These are phyloP conservation scores for Pogonus chalceus DNA, from an alignment of 1,140 invertebrate species.

Conservation along the genomic window DNA sequence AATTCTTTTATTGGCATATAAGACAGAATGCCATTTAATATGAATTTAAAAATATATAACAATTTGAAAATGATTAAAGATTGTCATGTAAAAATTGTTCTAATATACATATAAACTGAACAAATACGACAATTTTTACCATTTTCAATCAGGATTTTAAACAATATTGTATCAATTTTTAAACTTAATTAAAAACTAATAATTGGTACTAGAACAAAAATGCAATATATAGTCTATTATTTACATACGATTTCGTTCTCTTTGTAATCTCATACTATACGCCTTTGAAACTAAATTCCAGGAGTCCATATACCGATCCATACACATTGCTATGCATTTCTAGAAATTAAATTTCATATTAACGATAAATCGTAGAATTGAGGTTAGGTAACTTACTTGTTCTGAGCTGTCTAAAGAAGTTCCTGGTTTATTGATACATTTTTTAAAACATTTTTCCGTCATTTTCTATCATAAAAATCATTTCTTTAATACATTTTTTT, in stretches of 20 bases:
- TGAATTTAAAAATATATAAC: background rate
- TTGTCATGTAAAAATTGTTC: background rate
- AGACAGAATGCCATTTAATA: background rate
- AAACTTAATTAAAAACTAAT: slow-evolving; percentile 11
- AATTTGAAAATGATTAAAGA: background rate
- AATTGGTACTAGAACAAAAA: slow-evolving; percentile 14
- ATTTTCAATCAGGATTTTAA: no score
- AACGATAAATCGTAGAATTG: background rate
- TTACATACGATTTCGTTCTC: slow-evolving; percentile 47
- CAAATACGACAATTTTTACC: no score
- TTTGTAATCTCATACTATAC: slow-evolving; percentile 71
- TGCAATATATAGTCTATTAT: slow-evolving; percentile 12
- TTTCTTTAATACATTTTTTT: slow-evolving; percentile 10
- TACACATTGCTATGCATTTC: slow-evolving; percentile 96
- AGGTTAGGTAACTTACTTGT: slow-evolving; percentile 49
- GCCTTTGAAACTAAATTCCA: slow-evolving; percentile 83
- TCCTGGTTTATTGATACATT: slow-evolving; percentile 88
- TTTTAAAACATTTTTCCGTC: slow-evolving; percentile 94
- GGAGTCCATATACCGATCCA: slow-evolving; percentile 95
- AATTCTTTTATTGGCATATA: no score
- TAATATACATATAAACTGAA: no score
- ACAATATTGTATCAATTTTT: slow-evolving; percentile 2
- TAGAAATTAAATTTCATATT: slow-evolving; percentile 38
- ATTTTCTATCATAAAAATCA: slow-evolving; percentile 69
- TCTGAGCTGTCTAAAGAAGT: slow-evolving; percentile 80